phyloP scores from a whole-genome alignment of 2,888 invertebrate genomes.

The Xiphydria camelus region DNA sequence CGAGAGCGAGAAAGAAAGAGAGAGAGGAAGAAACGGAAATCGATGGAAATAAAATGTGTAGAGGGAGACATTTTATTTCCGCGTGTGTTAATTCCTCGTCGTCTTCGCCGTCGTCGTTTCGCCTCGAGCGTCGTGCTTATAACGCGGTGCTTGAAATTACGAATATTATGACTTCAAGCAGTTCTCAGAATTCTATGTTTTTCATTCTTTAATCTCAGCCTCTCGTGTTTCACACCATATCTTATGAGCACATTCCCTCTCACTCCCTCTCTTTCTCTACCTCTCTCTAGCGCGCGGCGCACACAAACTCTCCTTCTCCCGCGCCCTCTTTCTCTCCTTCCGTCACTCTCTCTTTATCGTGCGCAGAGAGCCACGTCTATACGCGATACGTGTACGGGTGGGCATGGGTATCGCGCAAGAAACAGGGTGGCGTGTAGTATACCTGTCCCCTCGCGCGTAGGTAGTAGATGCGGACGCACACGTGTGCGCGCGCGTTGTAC shows the following conservation, averaged over 20 bases:
- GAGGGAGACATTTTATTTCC: conserved; percentile 42
- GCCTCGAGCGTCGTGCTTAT: conserved; percentile 15
- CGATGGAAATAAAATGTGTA: conserved; percentile 20
- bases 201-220: conserved; percentile 57
- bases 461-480: no score
- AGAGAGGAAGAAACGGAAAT: conserved; percentile 20
- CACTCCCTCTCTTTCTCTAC: neutral
- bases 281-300: neutral
- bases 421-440: no score
- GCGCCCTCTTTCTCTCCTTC: no score
- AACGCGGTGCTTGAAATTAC: conserved; percentile 47
- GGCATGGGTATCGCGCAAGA: no score
- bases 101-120: neutral
- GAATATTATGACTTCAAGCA: conserved; percentile 56
- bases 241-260: conserved; percentile 29
- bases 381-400: no score
- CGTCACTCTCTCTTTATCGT: no score
- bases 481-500: no score
- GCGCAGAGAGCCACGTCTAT: no score
- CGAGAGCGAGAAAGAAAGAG: conserved; percentile 22
- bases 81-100: conserved; percentile 36
- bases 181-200: conserved; percentile 57
- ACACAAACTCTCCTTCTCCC: no score
- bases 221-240: conserved; percentile 56
- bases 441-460: no score